A percentile compares a stretch with the other conserved stretches of the same genome.
These are phyloP conservation scores for Paratilapia polleni DNA, from an alignment of 2,113 vertebrate species.

Conservation along the genomic window DNA sequence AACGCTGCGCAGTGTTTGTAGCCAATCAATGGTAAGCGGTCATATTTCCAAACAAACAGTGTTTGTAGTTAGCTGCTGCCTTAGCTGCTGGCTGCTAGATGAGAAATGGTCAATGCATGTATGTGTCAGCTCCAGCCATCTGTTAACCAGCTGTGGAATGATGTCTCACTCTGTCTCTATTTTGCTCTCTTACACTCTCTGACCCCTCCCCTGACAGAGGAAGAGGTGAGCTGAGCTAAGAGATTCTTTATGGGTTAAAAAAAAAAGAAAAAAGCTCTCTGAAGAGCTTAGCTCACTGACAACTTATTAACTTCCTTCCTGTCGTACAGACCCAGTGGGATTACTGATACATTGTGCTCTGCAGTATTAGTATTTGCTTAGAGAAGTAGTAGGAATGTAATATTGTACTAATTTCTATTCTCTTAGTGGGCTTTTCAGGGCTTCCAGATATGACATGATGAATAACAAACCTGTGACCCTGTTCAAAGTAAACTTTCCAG, in stretches of 20 bases:
- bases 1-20: not conserved
- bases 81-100: conserved; percentile 1
- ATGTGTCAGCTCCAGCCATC: conserved; percentile 46
- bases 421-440: not conserved
- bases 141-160: conserved; percentile 66
- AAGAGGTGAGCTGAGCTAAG: conserved; percentile 80
- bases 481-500: not conserved
- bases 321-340: not conserved
- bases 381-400: not conserved
- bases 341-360: not conserved
- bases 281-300: conserved; percentile 83
- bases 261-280: conserved; percentile 83
- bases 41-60: not conserved
- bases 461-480: not conserved
- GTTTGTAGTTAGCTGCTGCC: not conserved
- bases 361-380: not conserved
- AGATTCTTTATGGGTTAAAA: conserved; percentile 86
- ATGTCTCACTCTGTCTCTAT: conserved; percentile 55
- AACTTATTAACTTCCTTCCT: conserved; percentile 72
- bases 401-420: not conserved
- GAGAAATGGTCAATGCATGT: conserved; percentile 19
- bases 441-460: not conserved
- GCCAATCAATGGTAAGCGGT: not conserved
- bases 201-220: conserved; percentile 5
- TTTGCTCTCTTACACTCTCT: not conserved